phyloP scores from a whole-genome alignment of 2,113 vertebrate genomes.

The Merops nubicus region DNA sequence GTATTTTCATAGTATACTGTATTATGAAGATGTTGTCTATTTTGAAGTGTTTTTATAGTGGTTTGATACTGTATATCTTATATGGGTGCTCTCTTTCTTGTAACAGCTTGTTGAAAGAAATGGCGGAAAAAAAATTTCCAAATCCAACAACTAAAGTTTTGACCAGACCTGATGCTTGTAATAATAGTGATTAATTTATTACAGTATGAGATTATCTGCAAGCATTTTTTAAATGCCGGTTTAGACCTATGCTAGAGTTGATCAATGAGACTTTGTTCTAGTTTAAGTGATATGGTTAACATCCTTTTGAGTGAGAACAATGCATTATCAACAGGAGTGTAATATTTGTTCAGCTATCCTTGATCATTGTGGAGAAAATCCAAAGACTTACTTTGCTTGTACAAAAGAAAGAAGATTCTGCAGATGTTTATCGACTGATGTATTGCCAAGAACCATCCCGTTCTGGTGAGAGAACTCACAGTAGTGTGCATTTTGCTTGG shows the following conservation, averaged over 20 bases:
- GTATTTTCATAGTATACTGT: neutral
- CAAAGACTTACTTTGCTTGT: neutral
- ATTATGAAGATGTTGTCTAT: neutral
- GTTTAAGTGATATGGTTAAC: neutral
- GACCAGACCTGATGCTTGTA: neutral
- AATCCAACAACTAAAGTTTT: neutral
- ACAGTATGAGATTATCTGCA: neutral
- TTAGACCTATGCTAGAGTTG: neutral
- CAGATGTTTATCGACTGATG: neutral
- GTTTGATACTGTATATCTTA: neutral
- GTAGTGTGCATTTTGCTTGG: neutral
- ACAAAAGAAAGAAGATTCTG: neutral
- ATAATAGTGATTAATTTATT: neutral
- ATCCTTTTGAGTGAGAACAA: neutral
- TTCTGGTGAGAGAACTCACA: neutral
- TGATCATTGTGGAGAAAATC: neutral
- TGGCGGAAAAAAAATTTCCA: neutral
- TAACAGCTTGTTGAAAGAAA: neutral
- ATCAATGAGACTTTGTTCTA: neutral
- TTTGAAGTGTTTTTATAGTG: neutral
- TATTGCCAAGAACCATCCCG: neutral
- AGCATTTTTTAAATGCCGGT: neutral
- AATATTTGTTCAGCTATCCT: neutral
- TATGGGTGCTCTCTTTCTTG: neutral
- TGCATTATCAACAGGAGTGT: neutral